Conservation (phyloP, 2,113 vertebrate genomes). For the Zapornia atra region DNA sequence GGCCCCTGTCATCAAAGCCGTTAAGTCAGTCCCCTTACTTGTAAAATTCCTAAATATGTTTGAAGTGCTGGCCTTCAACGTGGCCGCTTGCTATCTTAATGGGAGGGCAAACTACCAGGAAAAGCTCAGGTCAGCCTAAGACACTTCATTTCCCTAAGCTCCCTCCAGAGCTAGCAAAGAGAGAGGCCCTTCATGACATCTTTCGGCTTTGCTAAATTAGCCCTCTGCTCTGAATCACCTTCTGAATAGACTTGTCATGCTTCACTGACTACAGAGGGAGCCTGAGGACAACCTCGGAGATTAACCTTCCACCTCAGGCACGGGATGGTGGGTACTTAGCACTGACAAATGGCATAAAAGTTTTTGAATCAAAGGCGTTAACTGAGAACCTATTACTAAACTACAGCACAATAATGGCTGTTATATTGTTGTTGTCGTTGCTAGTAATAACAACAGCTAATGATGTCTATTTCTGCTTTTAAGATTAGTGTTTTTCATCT, state of each 20-base stretch:
- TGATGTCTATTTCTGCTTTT: not conserved
- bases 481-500: not conserved
- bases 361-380: not conserved
- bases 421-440: not conserved
- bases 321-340: not conserved
- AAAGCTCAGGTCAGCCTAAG: not conserved
- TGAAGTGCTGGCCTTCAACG: not conserved
- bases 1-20: not conserved
- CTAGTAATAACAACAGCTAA: not conserved
- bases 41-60: not conserved
- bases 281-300: not conserved
- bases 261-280: not conserved
- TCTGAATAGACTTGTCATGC: slow-evolving; percentile 33
- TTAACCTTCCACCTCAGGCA: not conserved
- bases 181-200: not conserved
- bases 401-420: not conserved
- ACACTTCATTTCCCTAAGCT: slow-evolving; percentile 29
- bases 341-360: not conserved
- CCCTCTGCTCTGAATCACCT: not conserved
- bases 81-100: not conserved
- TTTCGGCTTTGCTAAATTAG: slow-evolving; percentile 22
- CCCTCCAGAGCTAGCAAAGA: not conserved
- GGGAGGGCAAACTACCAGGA: not conserved
- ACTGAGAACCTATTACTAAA: not conserved
- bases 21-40: not conserved